Base-by-base conservation (phyloP, 37 sponge, comb jelly and placozoan species). In the Tethya wilhelma region DNA sequence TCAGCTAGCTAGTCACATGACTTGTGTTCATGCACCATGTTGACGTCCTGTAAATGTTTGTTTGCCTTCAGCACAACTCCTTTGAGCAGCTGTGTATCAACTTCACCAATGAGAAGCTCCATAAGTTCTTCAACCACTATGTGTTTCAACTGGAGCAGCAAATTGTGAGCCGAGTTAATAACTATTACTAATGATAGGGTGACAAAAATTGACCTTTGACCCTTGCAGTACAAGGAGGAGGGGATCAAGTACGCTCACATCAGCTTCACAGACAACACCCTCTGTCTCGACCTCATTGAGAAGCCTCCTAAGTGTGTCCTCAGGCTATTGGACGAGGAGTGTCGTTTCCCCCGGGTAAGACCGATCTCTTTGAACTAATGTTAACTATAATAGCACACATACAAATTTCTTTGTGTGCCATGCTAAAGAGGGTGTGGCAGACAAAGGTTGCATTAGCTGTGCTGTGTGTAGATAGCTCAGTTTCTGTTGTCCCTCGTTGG, bases 61-160 rank as follows among this genome's bases (percentile, higher is more conserved):
- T n/a, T n/a, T n/a, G n/a, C n/a, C n/a, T n/a, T n/a, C 67, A 97
- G 97, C 26, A 42, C 32, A 97, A 97, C 79, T 90, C 93, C 12
- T 97, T 97, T 87, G 95, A 97, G 82, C 97, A 97, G 87, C 86
- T 97, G 34, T 97, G 97, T 66, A 97, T 94, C 84, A 97, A 97
- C 78, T 97, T 87, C 88, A 94, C 95, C 14, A 97, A 97, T 65
- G 97, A 97, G 65, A 97, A 97, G 64, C 79, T 97, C 39, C 97
- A 97, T 90, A 97, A 91, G 79, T 97, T 94, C 79, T 94, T 97
- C 87, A 97, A 91, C 53, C 94, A 97, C 66, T 91, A 97, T 60
- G 95, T 94, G 32, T 97, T 97, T 81, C 77, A 85, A 17, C 77
- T 94, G 46, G 97, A 94, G 70, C 97, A 97, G 39, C 78, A 87